Evolutionary conservation across 2,113 vertebrate genomes (phyloP).

Genomic region (Cyrtonyx montezumae): DNA sequence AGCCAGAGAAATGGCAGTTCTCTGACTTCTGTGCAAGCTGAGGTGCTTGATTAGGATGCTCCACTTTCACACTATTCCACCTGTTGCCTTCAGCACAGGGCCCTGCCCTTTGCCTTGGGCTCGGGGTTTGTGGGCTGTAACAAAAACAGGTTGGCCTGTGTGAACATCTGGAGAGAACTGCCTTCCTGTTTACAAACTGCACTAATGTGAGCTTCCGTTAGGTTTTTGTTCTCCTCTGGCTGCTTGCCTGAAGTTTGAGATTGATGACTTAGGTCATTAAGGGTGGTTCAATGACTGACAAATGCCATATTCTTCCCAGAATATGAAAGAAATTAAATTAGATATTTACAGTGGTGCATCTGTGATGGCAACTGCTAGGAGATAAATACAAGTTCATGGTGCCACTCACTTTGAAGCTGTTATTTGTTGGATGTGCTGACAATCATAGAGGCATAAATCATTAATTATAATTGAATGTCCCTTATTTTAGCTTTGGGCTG

Average conservation of each 20-base stretch:
- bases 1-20: not conserved
- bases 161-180: not conserved
- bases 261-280: not conserved
- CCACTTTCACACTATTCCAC: not conserved
- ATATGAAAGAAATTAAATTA: not conserved
- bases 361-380: not conserved
- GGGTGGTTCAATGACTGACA: not conserved
- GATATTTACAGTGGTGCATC: not conserved
- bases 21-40: not conserved
- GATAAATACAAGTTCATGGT: not conserved
- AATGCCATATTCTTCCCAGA: not conserved
- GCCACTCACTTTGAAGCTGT: not conserved
- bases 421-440: not conserved
- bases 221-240: conserved; percentile 2
- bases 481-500: conserved; percentile 10
- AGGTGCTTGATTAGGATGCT: not conserved
- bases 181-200: not conserved
- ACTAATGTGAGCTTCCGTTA: not conserved
- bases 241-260: not conserved
- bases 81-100: not conserved
- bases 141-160: not conserved
- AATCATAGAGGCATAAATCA: not conserved
- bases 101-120: not conserved
- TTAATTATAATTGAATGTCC: not conserved
- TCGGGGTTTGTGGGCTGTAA: not conserved